Evolutionary conservation across 2,888 invertebrate genomes (phyloP).

Genomic region (Exephanes ischioxanthus): DNA sequence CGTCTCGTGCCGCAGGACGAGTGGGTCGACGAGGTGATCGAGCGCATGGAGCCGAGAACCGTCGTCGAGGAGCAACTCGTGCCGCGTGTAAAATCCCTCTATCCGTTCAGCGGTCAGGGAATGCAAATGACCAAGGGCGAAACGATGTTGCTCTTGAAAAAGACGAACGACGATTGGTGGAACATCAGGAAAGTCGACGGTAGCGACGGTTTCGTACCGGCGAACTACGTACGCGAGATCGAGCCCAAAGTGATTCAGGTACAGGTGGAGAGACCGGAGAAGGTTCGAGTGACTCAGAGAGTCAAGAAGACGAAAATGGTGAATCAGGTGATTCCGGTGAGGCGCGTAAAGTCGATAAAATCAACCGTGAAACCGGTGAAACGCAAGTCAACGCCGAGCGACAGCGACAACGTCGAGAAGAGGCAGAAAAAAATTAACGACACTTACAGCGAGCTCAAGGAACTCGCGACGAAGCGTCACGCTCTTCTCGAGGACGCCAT

Average conservation of each 20-base stretch:
- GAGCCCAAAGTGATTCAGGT: slow-evolving; percentile 94
- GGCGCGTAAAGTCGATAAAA: slow-evolving; percentile 87
- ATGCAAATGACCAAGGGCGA: slow-evolving; percentile 97
- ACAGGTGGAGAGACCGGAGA: slow-evolving; percentile 94
- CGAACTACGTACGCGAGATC: slow-evolving; percentile 97
- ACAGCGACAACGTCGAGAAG: slow-evolving; percentile 92
- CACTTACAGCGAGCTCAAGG: slow-evolving; percentile 93
- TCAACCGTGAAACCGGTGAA: slow-evolving; percentile 83
- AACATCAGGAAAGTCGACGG: slow-evolving; percentile 97
- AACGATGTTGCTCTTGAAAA: slow-evolving; percentile 96
- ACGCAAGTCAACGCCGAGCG: slow-evolving; percentile 84
- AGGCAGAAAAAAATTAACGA: slow-evolving; percentile 92
- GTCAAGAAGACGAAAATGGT: slow-evolving; percentile 96
- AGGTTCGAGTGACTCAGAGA: slow-evolving; percentile 92
- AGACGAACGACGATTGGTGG: slow-evolving; percentile 99
- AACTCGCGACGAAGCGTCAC: slow-evolving; percentile 92
- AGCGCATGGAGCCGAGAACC: slow-evolving; percentile 93
- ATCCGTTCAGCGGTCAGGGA: slow-evolving; percentile 96
- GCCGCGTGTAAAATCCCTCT: slow-evolving; percentile 94
- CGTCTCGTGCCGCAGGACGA: slow-evolving; percentile 95
- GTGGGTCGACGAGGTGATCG: slow-evolving; percentile 96
- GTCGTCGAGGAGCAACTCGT: slow-evolving; percentile 94
- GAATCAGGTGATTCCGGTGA: slow-evolving; percentile 93
- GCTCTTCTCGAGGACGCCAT: slow-evolving; percentile 96
- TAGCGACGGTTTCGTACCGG: slow-evolving; percentile 98